phyloP scores from a whole-genome alignment of 2,888 invertebrate species.

The Zygothrica quintamaculata region DNA sequence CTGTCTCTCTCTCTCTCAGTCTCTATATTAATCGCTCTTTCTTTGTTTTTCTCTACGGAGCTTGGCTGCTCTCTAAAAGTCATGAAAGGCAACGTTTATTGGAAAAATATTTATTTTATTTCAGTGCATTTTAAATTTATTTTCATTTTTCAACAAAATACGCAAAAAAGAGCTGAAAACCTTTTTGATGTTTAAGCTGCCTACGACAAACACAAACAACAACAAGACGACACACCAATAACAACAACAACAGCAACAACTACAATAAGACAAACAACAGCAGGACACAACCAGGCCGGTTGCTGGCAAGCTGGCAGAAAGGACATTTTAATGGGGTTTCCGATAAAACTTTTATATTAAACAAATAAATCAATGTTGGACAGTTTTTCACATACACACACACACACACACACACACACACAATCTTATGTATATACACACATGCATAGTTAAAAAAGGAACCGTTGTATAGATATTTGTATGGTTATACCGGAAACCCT shows the following conservation, averaged over 20 bases:
- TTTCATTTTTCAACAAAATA: conserved; percentile 66
- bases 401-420: conserved; percentile 34
- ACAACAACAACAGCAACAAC: conserved; percentile 24
- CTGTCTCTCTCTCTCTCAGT: not conserved
- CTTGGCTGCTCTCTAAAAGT: conserved; percentile 49
- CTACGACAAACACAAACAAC: conserved; percentile 72
- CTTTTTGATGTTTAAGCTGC: conserved; percentile 79
- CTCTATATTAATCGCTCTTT: not conserved
- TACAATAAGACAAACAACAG: conserved; percentile 28
- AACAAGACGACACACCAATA: conserved; percentile 20
- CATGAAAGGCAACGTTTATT: conserved; percentile 69
- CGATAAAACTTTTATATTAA: conserved; percentile 82
- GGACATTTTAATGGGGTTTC: conserved; percentile 82
- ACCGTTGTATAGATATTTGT: conserved; percentile 73
- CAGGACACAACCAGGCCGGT: conserved; percentile 47
- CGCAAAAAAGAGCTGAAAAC: conserved; percentile 66
- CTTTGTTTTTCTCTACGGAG: not conserved
- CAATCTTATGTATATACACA: too few relatives aligned
- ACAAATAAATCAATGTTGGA: conserved; percentile 82
- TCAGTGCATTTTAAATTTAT: conserved; percentile 77
- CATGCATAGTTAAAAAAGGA: conserved; percentile 67
- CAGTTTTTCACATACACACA: conserved; percentile 71
- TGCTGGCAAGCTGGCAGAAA: conserved; percentile 78
- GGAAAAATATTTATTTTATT: conserved; percentile 78
- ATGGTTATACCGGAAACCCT: conserved; percentile 72